A percentile compares a stretch with the other conserved stretches of the same genome.
These are phyloP conservation scores for Eonycteris spelaea DNA, from an alignment of 2,113 vertebrate species.

Conservation along the genomic window DNA sequence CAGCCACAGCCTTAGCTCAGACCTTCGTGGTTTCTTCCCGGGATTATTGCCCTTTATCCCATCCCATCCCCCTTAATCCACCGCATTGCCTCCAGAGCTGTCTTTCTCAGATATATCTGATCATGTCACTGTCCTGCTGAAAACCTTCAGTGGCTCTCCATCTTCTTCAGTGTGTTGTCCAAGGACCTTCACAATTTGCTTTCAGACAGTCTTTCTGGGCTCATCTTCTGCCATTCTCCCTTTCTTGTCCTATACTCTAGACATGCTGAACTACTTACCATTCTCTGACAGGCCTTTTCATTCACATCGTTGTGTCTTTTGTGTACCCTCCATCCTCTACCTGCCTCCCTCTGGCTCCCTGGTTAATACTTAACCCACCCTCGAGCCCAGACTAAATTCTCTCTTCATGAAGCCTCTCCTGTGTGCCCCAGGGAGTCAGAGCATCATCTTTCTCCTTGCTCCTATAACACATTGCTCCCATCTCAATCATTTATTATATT, in stretches of 20 bases:
- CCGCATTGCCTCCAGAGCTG: fast-evolving
- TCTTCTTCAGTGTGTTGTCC: neutral
- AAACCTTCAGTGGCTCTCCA: neutral
- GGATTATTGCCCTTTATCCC: neutral
- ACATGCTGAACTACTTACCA: fast-evolving
- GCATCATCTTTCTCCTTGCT: neutral
- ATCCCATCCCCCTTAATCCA: neutral
- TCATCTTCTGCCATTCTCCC: neutral
- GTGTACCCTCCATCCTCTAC: neutral
- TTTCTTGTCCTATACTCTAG: neutral
- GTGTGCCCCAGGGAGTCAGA: neutral
- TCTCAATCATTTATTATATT: neutral
- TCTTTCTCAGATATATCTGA: neutral
- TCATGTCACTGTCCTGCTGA: neutral
- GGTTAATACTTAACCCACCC: too few species aligned
- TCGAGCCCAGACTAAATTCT: neutral
- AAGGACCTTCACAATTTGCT: neutral
- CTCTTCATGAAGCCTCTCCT: neutral
- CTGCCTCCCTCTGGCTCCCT: neutral
- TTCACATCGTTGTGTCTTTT: neutral
- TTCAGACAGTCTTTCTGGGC: neutral
- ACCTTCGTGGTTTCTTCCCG: neutral
- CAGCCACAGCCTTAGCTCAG: neutral
- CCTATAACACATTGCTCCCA: fast-evolving
- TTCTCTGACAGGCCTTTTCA: neutral